Evolutionary conservation across 2,888 invertebrate genomes (phyloP).

Genomic region (Orgyia antiqua): DNA sequence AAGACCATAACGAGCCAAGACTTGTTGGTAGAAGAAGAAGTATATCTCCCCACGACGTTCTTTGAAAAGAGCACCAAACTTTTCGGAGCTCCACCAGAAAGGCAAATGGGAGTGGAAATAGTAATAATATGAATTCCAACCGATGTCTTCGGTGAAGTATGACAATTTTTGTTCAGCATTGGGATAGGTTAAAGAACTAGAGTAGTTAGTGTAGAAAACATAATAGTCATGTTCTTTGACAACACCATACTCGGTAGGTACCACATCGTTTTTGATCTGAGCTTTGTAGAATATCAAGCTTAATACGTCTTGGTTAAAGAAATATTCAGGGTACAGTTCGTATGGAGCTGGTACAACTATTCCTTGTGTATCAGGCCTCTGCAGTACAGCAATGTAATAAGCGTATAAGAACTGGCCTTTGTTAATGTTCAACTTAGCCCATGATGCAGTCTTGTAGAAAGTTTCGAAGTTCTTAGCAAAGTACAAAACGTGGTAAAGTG

Average conservation of each 20-base stretch:
- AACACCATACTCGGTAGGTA: conserved; percentile 1
- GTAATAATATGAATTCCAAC: conserved; percentile 4
- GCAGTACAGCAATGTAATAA: conserved; percentile 3
- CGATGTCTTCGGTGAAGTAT: conserved; percentile 5
- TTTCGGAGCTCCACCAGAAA: conserved; percentile 4
- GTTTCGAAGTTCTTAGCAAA: conserved; percentile 5
- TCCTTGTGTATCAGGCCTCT: conserved; percentile 2
- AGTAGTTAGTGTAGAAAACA: conserved; percentile 4
- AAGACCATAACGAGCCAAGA: conserved; percentile 2
- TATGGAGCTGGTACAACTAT: conserved; percentile 5
- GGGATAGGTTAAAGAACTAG: conserved; percentile 2
- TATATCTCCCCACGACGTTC: conserved; percentile 2
- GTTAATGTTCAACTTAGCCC: conserved; percentile 4
- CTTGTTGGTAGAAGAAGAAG: conserved; percentile 1
- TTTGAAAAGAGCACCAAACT: not conserved
- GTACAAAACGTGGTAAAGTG: conserved; percentile 2
- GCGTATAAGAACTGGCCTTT: conserved; percentile 2
- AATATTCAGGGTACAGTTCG: conserved; percentile 4
- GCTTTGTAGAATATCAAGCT: not conserved
- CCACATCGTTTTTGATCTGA: not conserved
- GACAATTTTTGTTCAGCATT: conserved; percentile 1
- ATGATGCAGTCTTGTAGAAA: conserved; percentile 3
- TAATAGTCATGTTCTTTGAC: conserved; percentile 1
- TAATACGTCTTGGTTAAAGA: conserved; percentile 2
- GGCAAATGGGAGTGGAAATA: conserved; percentile 3